Percentiles rank a stretch among this genome's conserved stretches.
phyloP scores from a whole-genome alignment of 53 echinoderm and acorn worm species.

The Luidia sarsii region DNA sequence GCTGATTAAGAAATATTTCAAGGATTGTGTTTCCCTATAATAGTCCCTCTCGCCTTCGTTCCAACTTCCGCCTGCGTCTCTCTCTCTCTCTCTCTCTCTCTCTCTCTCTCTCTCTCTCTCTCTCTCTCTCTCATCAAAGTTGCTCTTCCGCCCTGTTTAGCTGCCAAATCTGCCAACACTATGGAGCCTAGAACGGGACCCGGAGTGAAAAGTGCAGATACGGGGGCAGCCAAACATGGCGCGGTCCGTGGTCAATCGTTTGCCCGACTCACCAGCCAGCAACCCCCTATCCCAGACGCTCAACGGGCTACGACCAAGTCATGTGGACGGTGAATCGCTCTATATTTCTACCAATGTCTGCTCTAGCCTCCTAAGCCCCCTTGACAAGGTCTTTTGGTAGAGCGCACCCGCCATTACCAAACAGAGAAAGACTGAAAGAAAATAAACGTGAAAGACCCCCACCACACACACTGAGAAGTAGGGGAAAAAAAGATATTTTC shows the following conservation, averaged over 20 bases:
- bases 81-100: no score
- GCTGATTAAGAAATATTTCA: no score
- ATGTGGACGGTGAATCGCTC: constrained; percentile 36
- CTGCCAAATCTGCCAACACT: constrained; percentile 8
- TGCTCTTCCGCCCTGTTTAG: constrained; percentile 30
- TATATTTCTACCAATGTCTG: constrained; percentile 2
- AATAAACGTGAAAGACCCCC: no score
- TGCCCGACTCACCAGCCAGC: neutral
- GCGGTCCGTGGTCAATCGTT: constrained; percentile 6
- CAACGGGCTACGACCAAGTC: constrained; percentile 35
- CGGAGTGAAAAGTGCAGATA: constrained; percentile 32
- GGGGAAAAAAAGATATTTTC: constrained; percentile 31
- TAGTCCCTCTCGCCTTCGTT: no score
- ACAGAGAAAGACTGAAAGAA: constrained; percentile 8
- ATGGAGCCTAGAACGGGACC: neutral
- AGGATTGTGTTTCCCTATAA: no score
- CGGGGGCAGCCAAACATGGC: constrained; percentile 31
- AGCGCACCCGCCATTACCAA: neutral
- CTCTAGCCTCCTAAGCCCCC: neutral
- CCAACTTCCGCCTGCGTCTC: no score
- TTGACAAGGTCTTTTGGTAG: constrained; percentile 18
- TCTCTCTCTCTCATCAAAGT: neutral
- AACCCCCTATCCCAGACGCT: neutral
- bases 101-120: neutral
- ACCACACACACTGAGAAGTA: neutral